Percentiles rank a stretch among this genome's conserved stretches.
phyloP scores from a whole-genome alignment of 2,888 invertebrate species.

The Platycheirus albimanus region DNA sequence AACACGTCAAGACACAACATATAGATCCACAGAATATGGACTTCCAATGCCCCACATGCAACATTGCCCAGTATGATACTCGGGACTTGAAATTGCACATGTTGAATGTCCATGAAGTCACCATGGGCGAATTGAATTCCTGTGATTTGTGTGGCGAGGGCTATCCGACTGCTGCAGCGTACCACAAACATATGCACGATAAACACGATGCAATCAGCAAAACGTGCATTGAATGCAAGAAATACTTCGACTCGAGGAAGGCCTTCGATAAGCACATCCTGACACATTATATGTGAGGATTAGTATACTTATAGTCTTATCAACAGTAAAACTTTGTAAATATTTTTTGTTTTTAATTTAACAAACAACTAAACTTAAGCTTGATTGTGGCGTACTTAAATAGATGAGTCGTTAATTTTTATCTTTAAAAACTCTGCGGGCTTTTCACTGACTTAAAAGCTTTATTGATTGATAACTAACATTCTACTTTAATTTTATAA shows the following conservation, averaged over 20 bases:
- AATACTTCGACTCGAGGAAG: constrained; percentile 71
- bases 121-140: constrained; percentile 62
- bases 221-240: constrained; percentile 71
- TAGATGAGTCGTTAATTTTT: too few relatives aligned
- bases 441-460: too few relatives aligned
- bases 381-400: too few relatives aligned
- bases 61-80: constrained; percentile 63
- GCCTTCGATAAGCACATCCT: constrained; percentile 71
- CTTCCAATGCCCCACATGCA: constrained; percentile 67
- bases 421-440: too few relatives aligned
- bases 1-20: constrained; percentile 69
- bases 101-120: constrained; percentile 57
- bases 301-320: too few relatives aligned
- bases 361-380: too few relatives aligned
- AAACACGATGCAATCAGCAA: constrained; percentile 72
- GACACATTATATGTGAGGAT: constrained; percentile 66
- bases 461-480: constrained; percentile 25
- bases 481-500: background rate
- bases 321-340: background rate
- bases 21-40: constrained; percentile 68
- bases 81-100: constrained; percentile 73
- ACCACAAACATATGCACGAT: constrained; percentile 72
- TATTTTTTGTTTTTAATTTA: background rate
- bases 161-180: constrained; percentile 56
- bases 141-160: constrained; percentile 69